Percentiles rank a stretch among this genome's conserved stretches.
Evolutionary conservation across 2,888 invertebrate genomes (phyloP).

Genomic region (Rhingia rostrata): DNA sequence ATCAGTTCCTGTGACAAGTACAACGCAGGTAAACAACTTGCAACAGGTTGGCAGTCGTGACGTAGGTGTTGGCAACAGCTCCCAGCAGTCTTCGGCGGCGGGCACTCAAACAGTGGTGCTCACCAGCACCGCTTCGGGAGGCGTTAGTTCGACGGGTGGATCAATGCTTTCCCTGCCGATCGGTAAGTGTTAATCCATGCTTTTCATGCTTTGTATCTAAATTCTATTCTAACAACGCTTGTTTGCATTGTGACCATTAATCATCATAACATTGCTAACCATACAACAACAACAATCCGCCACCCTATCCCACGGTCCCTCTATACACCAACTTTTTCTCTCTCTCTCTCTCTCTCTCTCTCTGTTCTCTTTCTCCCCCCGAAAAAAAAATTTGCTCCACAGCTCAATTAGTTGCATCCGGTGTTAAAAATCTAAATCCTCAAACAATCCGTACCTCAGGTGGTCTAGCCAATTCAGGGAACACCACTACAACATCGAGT

Average conservation of each 20-base stretch:
- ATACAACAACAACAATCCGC: conserved; percentile 36
- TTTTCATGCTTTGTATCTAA: conserved; percentile 24
- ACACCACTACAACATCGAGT: conserved; percentile 38
- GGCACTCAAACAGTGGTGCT: conserved; percentile 83
- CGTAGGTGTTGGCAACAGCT: conserved; percentile 83
- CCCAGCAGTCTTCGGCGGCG: conserved; percentile 81
- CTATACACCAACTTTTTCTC: conserved; percentile 25
- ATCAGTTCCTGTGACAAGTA: conserved; percentile 85
- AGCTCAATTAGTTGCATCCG: conserved; percentile 86
- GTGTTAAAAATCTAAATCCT: conserved; percentile 85
- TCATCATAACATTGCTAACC: conserved; percentile 69
- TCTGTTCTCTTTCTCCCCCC: conserved; percentile 33
- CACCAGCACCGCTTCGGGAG: conserved; percentile 77
- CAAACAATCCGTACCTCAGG: conserved; percentile 82
- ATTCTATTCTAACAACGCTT: conserved; percentile 66
- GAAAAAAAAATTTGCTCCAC: conserved; percentile 75
- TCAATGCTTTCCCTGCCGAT: conserved; percentile 86
- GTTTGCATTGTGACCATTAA: conserved; percentile 64
- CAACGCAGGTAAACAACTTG: conserved; percentile 80
- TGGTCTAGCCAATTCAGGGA: conserved; percentile 74
- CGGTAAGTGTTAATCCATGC: conserved; percentile 82
- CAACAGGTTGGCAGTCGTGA: conserved; percentile 82
- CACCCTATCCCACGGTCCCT: conserved; percentile 26
- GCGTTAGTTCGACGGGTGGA: conserved; percentile 76
- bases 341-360: conserved; percentile 33